These are phyloP conservation scores for Mastomys natalensis DNA, from an alignment of 2,113 vertebrate species.

Conservation along the genomic window DNA sequence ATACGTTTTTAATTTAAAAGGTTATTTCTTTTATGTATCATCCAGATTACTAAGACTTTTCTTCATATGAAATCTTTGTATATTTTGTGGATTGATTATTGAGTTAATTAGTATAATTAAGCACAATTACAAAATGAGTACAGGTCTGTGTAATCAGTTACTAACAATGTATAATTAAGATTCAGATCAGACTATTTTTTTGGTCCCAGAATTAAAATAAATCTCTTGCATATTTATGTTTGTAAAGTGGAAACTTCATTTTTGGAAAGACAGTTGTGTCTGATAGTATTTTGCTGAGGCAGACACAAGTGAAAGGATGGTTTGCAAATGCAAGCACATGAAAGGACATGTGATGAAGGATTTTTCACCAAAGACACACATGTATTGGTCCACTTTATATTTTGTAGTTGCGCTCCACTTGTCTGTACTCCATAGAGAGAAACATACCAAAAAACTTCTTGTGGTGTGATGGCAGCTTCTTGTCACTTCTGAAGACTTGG, in stretches of 20 bases:
- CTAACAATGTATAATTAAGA: conserved; percentile 87
- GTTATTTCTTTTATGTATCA: conserved; percentile 55
- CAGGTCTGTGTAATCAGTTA: conserved; percentile 84
- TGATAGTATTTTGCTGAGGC: too few relatives aligned
- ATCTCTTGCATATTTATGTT: conserved; percentile 7
- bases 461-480: too few relatives aligned
- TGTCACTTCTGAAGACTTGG: too few relatives aligned
- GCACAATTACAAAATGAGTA: conserved; percentile 85
- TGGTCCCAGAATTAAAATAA: conserved; percentile 50
- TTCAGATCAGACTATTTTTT: conserved; percentile 57
- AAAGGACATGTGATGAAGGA: too few relatives aligned
- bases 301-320: too few relatives aligned
- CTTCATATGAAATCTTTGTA: conserved; percentile 78
- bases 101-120: conserved; percentile 86
- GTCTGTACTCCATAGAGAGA: too few relatives aligned
- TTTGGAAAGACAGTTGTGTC: too few relatives aligned
- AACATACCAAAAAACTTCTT: too few relatives aligned
- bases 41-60: conserved; percentile 71
- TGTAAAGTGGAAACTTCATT: neutral
- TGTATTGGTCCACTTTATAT: too few relatives aligned
- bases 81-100: conserved; percentile 81
- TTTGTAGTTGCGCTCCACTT: too few relatives aligned
- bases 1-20: conserved; percentile 35
- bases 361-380: too few relatives aligned
- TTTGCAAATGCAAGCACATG: too few relatives aligned